Evolutionary conservation across 2,113 vertebrate species (phyloP).

Genomic region (Australoheros scitulus): DNA sequence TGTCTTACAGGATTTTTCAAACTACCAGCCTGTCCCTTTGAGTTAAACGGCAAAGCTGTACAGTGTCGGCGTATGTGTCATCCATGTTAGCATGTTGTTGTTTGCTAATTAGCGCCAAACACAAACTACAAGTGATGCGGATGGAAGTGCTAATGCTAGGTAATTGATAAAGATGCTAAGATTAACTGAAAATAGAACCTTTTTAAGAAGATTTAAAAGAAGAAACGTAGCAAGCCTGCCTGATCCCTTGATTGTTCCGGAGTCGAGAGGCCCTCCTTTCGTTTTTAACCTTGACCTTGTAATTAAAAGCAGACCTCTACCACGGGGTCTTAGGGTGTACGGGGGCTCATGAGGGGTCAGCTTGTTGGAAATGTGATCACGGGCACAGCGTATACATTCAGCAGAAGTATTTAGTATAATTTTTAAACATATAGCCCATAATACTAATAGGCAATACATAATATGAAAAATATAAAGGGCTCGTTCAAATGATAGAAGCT

Average conservation of each 20-base stretch:
- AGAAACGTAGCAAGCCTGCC: neutral
- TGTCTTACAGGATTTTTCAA: neutral
- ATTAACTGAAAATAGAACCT: neutral
- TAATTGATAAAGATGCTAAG: neutral
- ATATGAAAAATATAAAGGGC: neutral
- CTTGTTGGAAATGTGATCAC: neutral
- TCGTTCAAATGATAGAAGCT: neutral
- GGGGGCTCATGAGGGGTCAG: neutral
- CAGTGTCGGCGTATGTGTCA: neutral
- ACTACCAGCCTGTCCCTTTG: neutral
- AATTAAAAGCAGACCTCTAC: neutral
- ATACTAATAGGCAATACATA: neutral
- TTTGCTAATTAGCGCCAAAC: neutral
- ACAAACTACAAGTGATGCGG: neutral
- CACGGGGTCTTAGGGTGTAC: neutral
- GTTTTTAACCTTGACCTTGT: neutral
- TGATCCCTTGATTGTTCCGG: neutral
- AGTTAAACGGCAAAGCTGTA: neutral
- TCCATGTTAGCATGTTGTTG: neutral
- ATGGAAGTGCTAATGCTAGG: neutral
- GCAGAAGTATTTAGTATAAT: neutral
- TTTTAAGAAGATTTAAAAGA: neutral
- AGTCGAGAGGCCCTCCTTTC: neutral
- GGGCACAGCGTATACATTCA: neutral
- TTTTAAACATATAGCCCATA: neutral